A percentile compares a stretch with the other conserved stretches of the same genome.
These are phyloP conservation scores for Thera britannica DNA, from an alignment of 2,888 invertebrate genomes.

Conservation along the genomic window DNA sequence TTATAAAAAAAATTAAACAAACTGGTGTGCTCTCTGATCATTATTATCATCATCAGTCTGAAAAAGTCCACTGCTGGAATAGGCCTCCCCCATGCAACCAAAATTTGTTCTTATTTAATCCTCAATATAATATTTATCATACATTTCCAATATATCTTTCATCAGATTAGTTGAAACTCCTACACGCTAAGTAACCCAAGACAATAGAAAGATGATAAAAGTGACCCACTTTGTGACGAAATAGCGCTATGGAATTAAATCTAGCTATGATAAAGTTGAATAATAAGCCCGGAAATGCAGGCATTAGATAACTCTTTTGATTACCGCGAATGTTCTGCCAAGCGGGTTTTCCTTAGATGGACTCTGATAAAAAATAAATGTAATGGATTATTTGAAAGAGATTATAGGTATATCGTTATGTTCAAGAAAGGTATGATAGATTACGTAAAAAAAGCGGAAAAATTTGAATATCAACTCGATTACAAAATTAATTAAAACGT, in stretches of 20 bases:
- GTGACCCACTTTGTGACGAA: conserved; percentile 8
- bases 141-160: not conserved
- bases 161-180: not conserved
- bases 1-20: too few relatives aligned
- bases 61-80: too few relatives aligned
- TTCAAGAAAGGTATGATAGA: too few relatives aligned
- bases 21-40: too few relatives aligned
- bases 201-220: conserved; percentile 22
- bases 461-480: not conserved
- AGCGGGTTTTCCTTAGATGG: not conserved
- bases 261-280: conserved; percentile 16
- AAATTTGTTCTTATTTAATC: too few relatives aligned
- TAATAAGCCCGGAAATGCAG: conserved; percentile 25
- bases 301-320: conserved; percentile 8
- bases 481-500: conserved; percentile 19
- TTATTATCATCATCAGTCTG: too few relatives aligned
- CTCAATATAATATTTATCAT: too few relatives aligned
- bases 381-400: too few relatives aligned
- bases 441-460: too few relatives aligned
- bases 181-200: conserved; percentile 20
- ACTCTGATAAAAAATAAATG: too few relatives aligned
- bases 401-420: too few relatives aligned
- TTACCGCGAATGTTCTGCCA: not conserved
- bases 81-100: too few relatives aligned
- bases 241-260: conserved; percentile 1